A percentile compares a stretch with the other conserved stretches of the same genome.
Evolutionary conservation across 2,113 vertebrate genomes (phyloP).

Genomic region (Amazona guildingii): DNA sequence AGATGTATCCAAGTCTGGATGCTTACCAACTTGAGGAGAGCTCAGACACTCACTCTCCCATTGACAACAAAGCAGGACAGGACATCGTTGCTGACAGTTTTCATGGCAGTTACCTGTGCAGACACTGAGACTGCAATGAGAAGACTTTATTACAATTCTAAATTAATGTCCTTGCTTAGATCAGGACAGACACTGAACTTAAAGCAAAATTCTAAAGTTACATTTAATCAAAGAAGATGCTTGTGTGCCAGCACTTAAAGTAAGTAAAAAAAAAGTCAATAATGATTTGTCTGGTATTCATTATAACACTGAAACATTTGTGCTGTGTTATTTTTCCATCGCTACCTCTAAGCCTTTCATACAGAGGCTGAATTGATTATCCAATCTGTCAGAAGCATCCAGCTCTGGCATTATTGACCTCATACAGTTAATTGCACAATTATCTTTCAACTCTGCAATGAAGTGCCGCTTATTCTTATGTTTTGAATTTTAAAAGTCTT

Average conservation of each 20-base stretch:
- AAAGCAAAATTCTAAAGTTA: not conserved
- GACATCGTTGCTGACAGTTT: not conserved
- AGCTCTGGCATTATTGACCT: slow-evolving; percentile 73
- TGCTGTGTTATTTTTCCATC: slow-evolving; percentile 45
- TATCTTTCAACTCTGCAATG: slow-evolving; percentile 71
- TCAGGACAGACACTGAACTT: not conserved
- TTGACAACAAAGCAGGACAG: rapidly evolving
- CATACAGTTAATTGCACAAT: slow-evolving; percentile 70
- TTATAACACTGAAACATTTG: slow-evolving; percentile 55
- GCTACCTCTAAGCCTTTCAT: slow-evolving; percentile 46
- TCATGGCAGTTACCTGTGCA: not conserved
- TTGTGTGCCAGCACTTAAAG: slow-evolving; percentile 31
- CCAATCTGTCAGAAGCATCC: slow-evolving; percentile 57
- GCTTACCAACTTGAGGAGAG: not conserved
- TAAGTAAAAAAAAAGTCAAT: slow-evolving; percentile 53
- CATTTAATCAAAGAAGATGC: slow-evolving; percentile 58
- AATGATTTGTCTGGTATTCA: slow-evolving; percentile 69
- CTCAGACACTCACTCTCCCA: not conserved
- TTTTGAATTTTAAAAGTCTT: slow-evolving; percentile 61
- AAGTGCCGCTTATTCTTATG: slow-evolving; percentile 63
- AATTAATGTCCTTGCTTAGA: not conserved
- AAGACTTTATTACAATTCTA: not conserved
- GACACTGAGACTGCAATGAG: not conserved
- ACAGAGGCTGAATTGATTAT: slow-evolving; percentile 65
- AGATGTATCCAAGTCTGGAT: not conserved